phyloP scores from a whole-genome alignment of 2,113 vertebrate species.

The Corythornis madagascariensis region DNA sequence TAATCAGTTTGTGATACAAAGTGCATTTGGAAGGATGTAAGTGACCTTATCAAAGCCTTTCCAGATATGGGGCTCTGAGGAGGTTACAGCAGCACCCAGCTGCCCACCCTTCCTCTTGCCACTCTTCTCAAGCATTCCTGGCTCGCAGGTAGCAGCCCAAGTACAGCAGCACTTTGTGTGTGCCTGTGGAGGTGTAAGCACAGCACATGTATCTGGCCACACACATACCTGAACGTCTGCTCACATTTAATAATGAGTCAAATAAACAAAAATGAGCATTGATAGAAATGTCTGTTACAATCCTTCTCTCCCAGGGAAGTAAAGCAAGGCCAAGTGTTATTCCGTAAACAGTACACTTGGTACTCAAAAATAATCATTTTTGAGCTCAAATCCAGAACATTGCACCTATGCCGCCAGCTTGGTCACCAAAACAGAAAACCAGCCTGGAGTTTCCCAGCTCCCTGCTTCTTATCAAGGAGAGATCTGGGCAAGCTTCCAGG shows the following conservation, averaged over 20 bases:
- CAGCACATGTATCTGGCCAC: background rate
- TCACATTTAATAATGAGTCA: slow-evolving; percentile 18
- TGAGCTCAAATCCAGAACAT: background rate
- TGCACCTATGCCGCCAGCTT: background rate
- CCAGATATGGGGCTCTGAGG: rapidly evolving
- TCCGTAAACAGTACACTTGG: background rate
- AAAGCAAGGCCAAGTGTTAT: slow-evolving; percentile 35
- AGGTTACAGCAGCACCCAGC: background rate
- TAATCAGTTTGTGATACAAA: background rate
- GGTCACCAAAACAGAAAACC: background rate
- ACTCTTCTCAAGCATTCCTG: slow-evolving; percentile 20
- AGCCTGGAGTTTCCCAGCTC: slow-evolving; percentile 65
- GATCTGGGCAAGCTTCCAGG: slow-evolving; percentile 72
- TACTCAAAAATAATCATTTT: slow-evolving; percentile 13
- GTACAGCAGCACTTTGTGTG: background rate
- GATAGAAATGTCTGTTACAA: slow-evolving; percentile 36
- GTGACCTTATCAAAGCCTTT: background rate
- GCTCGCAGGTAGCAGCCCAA: background rate
- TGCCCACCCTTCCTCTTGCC: slow-evolving; percentile 3
- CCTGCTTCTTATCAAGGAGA: slow-evolving; percentile 68
- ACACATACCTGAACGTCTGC: background rate
- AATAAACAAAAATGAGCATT: slow-evolving; percentile 59
- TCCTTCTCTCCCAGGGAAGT: background rate
- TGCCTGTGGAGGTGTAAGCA: rapidly evolving
- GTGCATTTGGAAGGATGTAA: background rate